A percentile compares a stretch with the other conserved stretches of the same genome.
Conservation (phyloP, 2,113 vertebrate species). For the Hemibagrus wyckioides region DNA sequence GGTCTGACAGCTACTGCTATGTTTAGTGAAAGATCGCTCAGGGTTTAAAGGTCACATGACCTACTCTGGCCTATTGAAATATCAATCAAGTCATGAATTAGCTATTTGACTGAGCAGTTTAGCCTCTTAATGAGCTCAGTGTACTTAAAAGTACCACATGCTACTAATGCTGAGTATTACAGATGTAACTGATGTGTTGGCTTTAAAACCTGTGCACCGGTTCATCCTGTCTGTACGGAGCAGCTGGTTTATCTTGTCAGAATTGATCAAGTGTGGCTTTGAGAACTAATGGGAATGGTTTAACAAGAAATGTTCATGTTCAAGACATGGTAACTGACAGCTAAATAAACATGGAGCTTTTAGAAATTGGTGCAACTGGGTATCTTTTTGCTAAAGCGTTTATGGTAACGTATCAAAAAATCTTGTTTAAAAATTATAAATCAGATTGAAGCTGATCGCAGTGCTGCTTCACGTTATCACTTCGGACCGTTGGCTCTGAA, state of each 20-base stretch:
- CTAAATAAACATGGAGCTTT: background rate
- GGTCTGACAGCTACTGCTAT: background rate
- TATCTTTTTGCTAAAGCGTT: background rate
- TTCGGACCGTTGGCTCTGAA: background rate
- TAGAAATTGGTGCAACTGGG: background rate
- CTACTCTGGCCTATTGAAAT: background rate
- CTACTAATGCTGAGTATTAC: background rate
- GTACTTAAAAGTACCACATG: background rate
- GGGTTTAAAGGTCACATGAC: slow-evolving; percentile 6
- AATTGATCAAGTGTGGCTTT: background rate
- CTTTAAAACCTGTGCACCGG: background rate
- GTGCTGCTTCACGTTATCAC: background rate
- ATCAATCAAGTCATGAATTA: background rate
- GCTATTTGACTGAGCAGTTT: background rate
- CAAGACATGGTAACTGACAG: background rate
- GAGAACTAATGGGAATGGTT: background rate
- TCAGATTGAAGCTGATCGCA: background rate
- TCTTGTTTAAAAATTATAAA: no score
- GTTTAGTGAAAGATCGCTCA: background rate
- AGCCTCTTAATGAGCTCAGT: background rate
- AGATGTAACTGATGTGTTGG: background rate
- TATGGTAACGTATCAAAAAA: no score
- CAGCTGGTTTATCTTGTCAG: background rate
- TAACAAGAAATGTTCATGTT: background rate
- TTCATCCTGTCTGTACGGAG: background rate